Percentiles rank a stretch among this genome's conserved stretches.
Conservation (phyloP, 2,113 vertebrate species). For the Brevimyrus niger region DNA sequence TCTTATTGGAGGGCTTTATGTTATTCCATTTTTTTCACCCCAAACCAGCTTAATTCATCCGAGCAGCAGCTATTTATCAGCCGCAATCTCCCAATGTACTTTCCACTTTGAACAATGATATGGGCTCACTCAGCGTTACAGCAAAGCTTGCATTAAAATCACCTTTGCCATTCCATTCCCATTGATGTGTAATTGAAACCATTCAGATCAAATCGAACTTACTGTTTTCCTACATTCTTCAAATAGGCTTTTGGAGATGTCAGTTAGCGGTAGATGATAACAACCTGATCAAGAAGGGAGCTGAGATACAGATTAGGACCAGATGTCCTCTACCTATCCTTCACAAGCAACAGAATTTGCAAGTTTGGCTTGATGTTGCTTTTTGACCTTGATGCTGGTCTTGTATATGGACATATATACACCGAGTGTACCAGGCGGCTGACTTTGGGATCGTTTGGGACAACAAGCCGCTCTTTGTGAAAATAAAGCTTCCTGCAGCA, state of each 20-base stretch:
- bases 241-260: background rate
- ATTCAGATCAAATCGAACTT: background rate
- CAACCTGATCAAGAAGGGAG: background rate
- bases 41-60: background rate
- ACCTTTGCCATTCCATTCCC: background rate
- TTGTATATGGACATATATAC: too few species aligned
- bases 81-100: background rate
- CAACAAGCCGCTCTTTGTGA: background rate
- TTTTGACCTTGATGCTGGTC: background rate
- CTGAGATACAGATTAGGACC: background rate
- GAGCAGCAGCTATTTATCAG: conserved; percentile 6
- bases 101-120: conserved; percentile 3
- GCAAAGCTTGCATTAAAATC: conserved; percentile 1
- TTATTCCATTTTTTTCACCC: background rate
- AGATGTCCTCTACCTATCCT: background rate
- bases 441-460: background rate
- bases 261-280: background rate
- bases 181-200: background rate
- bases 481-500: background rate
- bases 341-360: background rate
- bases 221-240: background rate
- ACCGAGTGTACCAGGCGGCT: too few species aligned
- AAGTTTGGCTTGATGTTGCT: background rate
- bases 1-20: background rate
- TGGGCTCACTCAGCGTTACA: background rate